Percentiles rank a stretch among this genome's conserved stretches.
Conservation (phyloP, 2,113 vertebrate species). For the Enhydra lutris region DNA sequence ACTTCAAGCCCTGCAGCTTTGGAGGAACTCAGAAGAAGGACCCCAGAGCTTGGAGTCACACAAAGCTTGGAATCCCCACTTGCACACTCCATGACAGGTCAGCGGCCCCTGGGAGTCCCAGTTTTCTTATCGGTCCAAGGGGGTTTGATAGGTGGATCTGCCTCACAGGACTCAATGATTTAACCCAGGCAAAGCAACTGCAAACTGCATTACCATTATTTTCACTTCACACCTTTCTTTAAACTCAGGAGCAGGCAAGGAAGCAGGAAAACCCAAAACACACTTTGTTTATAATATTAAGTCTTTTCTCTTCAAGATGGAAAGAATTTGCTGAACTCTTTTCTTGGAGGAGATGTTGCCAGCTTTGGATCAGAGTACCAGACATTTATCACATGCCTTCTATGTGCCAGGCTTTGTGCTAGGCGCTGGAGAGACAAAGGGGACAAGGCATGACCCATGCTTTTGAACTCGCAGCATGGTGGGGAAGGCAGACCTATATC, state of each 20-base stretch:
- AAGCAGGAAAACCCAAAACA: not conserved
- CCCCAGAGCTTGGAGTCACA: not conserved
- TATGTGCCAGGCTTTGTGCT: not conserved
- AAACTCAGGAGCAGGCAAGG: not conserved
- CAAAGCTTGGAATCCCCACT: not conserved
- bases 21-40: not conserved
- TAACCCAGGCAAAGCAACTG: not conserved
- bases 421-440: not conserved
- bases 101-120: not conserved
- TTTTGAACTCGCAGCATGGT: not conserved
- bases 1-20: not conserved
- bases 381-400: not conserved
- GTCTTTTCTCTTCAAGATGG: not conserved
- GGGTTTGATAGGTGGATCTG: not conserved
- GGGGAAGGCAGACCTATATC: not conserved
- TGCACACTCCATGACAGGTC: too few species aligned
- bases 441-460: rapidly evolving
- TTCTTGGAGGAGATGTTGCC: not conserved
- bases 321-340: not conserved
- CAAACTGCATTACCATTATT: not conserved
- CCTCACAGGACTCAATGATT: not conserved
- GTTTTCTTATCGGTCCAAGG: not conserved
- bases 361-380: not conserved
- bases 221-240: not conserved
- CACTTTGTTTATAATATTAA: not conserved